These are phyloP conservation scores for Sogatella furcifera DNA, from an alignment of 1,140 invertebrate genomes.

Conservation along the genomic window DNA sequence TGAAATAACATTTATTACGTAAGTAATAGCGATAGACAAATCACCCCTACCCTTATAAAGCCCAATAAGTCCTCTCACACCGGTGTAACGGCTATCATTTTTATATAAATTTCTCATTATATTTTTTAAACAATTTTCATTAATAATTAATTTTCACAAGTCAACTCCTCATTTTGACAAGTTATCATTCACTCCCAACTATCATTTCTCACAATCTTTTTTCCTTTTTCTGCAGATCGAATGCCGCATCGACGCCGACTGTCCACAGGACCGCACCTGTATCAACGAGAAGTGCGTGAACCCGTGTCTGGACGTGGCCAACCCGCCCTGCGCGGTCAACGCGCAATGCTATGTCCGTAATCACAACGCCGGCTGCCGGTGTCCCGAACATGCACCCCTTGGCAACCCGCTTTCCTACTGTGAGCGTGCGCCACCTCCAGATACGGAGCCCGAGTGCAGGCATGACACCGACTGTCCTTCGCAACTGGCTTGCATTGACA, in stretches of 20 bases:
- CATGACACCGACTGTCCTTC: slow-evolving; percentile 69
- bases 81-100: no score
- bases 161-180: no score
- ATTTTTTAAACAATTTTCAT: no score
- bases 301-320: slow-evolving; percentile 50
- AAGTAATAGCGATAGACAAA: no score
- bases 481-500: slow-evolving; percentile 65
- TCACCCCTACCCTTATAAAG: no score
- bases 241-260: slow-evolving; percentile 64
- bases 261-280: slow-evolving; percentile 57
- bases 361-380: slow-evolving; percentile 61
- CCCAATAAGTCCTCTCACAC: no score
- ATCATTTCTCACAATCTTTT: no score
- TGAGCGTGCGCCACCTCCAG: slow-evolving; percentile 35
- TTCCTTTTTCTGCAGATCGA: slow-evolving; percentile 38
- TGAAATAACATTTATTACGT: no score
- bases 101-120: no score
- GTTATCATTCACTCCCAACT: no score
- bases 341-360: slow-evolving; percentile 66
- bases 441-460: slow-evolving; percentile 56
- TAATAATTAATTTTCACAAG: no score
- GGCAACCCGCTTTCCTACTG: slow-evolving; percentile 74
- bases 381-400: slow-evolving; percentile 56
- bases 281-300: slow-evolving; percentile 56
- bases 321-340: slow-evolving; percentile 63